Conservation (phyloP, 2,113 vertebrate species). For the Ictidomys tridecemlineatus region DNA sequence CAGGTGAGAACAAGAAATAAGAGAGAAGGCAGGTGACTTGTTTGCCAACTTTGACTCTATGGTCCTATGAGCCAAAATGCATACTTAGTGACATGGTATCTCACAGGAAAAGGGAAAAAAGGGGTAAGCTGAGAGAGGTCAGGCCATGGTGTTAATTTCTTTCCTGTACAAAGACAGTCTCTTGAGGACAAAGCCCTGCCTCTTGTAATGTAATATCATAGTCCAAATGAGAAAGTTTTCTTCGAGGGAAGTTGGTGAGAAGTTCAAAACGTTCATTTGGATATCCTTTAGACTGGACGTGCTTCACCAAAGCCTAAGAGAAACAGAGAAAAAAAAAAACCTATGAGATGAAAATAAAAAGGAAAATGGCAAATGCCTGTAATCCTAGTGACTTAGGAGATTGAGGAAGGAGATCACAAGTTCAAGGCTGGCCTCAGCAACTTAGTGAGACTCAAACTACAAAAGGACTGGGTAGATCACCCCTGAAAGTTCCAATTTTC, state of each 20-base stretch:
- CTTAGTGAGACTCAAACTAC: too few species aligned
- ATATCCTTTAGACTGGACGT: constrained; percentile 98
- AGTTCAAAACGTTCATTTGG: constrained; percentile 99
- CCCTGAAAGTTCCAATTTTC: too few species aligned
- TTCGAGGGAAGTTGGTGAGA: constrained; percentile 98
- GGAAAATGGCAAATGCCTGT: neutral
- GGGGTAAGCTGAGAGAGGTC: constrained; percentile 87
- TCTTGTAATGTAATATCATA: constrained; percentile 99
- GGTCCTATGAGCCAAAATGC: constrained; percentile 84
- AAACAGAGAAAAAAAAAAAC: constrained; percentile 62
- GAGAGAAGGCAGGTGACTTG: constrained; percentile 82
- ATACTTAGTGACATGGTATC: constrained; percentile 81
- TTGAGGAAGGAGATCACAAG: too few species aligned
- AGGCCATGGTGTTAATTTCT: constrained; percentile 93
- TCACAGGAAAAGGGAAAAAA: constrained; percentile 85
- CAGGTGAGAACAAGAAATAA: constrained; percentile 70
- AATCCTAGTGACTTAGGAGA: too few species aligned
- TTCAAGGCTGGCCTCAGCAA: too few species aligned
- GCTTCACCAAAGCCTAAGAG: constrained; percentile 95
- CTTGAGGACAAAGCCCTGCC: constrained; percentile 99
- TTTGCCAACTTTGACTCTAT: constrained; percentile 84
- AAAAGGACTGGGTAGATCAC: too few species aligned
- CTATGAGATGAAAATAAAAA: constrained; percentile 57
- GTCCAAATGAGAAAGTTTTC: constrained; percentile 99
- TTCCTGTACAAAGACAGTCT: constrained; percentile 99